Evolutionary conservation across 2,888 invertebrate genomes (phyloP), one percentile per base, ranked within the genome.

Genomic region (Patella caerulea): DNA sequence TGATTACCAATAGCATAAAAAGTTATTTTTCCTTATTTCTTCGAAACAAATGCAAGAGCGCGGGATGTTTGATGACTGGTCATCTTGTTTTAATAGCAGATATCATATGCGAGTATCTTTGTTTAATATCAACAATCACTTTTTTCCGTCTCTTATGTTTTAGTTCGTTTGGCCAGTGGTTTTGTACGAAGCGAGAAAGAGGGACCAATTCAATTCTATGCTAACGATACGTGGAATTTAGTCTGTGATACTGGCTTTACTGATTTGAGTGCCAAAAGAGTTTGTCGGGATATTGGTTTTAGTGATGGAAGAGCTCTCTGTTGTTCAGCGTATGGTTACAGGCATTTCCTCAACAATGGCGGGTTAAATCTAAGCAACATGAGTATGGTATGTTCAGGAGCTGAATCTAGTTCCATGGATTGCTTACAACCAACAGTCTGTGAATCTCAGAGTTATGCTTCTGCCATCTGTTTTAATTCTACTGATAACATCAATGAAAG

Each of bases 171-270:
- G 65, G 87, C 85, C 52, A 82, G 83, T 7, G 82, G 83, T 17
- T 84, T 86, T n/a, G 82, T 82, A 11, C 81, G 81, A 9, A 81
- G 81, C 54, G 79, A 82, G 9, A 86, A 79, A 12, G 84, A 86
- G 79, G 89, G 89, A 5, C 86, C 88, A 3, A 86, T 88, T 7
- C 82, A 86, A 71, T 83, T 83, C 59, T 86, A 83, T 70, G 79
- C 79, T 77, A 84, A 83, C 19, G 77, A 80, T 56, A 78, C 79
- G 2, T 88, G 88, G 88, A 81, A 85, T 74, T 81, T 84, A 52
- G 82, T 89, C 17, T 88, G 88, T 81, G 89, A 88, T 73, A 84
- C 82, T 19, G 84, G 81, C 14, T 89, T 89, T 78, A 84, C 84
- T 71, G 89, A 89, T 75, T 53, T 79, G 72, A 84, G 87, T 45